Evolutionary conservation across 2,888 invertebrate genomes (phyloP).

Genomic region (Lumbricus terrestris): DNA sequence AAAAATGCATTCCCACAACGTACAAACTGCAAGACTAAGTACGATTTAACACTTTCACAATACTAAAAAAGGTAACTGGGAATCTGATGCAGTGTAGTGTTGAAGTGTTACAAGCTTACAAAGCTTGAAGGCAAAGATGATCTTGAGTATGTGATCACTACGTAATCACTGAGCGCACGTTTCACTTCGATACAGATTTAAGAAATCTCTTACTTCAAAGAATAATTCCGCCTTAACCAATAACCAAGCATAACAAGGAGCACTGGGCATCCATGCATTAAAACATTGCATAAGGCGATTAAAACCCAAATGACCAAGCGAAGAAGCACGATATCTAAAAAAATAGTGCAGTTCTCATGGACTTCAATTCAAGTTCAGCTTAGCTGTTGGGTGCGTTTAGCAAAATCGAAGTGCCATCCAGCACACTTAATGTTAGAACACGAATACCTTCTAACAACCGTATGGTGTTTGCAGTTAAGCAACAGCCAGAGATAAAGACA

Average conservation of each 20-base stretch:
- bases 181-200: not conserved
- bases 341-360: constrained; percentile 3
- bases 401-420: not conserved
- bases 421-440: not conserved
- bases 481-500: not conserved
- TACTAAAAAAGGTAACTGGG: no score
- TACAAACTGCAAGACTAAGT: not conserved
- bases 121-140: no score
- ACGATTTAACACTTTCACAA: no score
- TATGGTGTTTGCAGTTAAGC: not conserved
- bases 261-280: not conserved
- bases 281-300: not conserved
- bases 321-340: not conserved
- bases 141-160: not conserved
- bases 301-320: not conserved
- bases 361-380: not conserved
- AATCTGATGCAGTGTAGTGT: no score
- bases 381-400: no score
- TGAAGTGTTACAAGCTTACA: not conserved
- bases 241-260: not conserved
- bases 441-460: not conserved
- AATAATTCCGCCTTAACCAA: not conserved
- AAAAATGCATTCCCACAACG: not conserved
- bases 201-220: not conserved
- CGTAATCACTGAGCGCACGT: not conserved